Conservation (phyloP, 2,113 vertebrate genomes). For the Chunga burmeisteri region DNA sequence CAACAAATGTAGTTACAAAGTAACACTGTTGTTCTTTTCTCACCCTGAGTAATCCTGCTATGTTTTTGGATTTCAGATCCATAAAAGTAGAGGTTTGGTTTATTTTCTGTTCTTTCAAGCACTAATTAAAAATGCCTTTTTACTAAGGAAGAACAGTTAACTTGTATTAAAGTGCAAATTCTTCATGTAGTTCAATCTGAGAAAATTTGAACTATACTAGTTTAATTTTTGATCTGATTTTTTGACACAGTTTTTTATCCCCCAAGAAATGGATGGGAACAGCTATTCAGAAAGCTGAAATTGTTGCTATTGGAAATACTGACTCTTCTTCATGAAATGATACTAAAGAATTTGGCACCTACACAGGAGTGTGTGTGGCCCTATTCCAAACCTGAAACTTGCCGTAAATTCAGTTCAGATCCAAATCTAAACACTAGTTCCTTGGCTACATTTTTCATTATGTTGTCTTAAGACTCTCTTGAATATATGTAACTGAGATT, state of each 20-base stretch:
- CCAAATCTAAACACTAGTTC: neutral
- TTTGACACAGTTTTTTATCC: neutral
- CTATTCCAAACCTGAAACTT: neutral
- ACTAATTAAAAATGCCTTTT: neutral
- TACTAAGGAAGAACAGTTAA: neutral
- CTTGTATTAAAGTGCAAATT: neutral
- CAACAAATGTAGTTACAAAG: neutral
- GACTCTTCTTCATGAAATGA: neutral
- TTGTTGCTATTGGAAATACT: neutral
- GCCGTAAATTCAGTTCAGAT: neutral
- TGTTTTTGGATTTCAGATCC: neutral
- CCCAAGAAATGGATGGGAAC: neutral
- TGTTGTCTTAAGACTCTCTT: neutral
- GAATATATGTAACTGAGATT: neutral
- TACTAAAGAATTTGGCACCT: neutral
- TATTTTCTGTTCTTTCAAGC: neutral
- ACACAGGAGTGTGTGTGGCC: rapidly evolving
- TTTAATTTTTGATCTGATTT: neutral
- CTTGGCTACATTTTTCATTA: neutral
- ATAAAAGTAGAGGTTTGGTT: neutral
- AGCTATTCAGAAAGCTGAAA: neutral
- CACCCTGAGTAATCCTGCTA: neutral
- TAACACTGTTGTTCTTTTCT: neutral
- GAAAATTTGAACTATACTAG: neutral
- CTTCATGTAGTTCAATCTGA: neutral